Evolutionary conservation across 2,113 vertebrate species (phyloP).

Genomic region (Procavia capensis): DNA sequence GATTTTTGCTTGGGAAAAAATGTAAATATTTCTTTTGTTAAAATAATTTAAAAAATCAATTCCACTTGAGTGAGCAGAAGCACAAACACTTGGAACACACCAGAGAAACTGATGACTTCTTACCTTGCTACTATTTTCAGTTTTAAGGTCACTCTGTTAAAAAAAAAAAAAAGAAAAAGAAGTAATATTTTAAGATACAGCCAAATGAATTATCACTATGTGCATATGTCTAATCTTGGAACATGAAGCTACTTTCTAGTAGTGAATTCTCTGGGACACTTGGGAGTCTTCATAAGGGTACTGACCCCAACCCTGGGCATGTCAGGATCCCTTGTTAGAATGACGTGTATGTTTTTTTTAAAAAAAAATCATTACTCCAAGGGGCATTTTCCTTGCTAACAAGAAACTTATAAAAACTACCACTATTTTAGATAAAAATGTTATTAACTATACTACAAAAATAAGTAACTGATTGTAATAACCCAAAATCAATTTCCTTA

Average conservation of each 20-base stretch:
- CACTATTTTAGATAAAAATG: conserved; percentile 5
- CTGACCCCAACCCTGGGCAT: background rate
- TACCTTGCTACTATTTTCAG: conserved; percentile 89
- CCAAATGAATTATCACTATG: background rate
- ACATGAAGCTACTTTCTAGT: background rate
- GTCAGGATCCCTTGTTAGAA: background rate
- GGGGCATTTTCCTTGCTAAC: background rate
- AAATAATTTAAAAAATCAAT: conserved; percentile 1
- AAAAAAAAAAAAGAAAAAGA: conserved; percentile 59
- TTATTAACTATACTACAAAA: background rate
- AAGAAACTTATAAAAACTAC: conserved; percentile 11
- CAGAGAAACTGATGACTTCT: conserved; percentile 73
- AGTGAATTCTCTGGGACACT: background rate
- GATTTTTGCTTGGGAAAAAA: conserved; percentile 34
- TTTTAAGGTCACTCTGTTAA: conserved; percentile 91
- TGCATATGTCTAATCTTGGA: background rate
- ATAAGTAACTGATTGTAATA: conserved; percentile 8
- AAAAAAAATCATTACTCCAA: background rate
- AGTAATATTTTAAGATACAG: conserved; percentile 35
- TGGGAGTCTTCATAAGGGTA: background rate
- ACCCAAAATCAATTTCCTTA: conserved; percentile 36
- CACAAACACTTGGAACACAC: conserved; percentile 45
- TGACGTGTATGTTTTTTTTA: background rate
- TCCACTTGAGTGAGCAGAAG: conserved; percentile 39
- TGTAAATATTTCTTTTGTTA: conserved; percentile 48